Percentiles rank a stretch among this genome's conserved stretches.
Conservation (phyloP, 2,888 invertebrate species). For the Myopa testacea region DNA sequence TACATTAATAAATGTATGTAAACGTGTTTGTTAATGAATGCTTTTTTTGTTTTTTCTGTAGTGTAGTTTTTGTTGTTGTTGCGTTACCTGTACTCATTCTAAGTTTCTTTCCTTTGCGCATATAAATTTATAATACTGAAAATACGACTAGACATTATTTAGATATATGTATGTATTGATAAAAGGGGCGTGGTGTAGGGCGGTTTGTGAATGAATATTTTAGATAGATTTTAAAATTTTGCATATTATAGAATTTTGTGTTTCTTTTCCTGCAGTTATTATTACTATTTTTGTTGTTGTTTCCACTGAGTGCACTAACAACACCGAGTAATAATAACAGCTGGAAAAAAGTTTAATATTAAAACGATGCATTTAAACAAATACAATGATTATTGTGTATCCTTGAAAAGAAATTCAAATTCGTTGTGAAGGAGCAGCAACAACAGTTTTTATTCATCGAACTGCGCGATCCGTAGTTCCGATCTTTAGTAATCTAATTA, state of each 20-base stretch:
- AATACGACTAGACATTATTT: conserved; percentile 62
- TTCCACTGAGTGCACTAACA: background rate
- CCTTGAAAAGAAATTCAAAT: background rate
- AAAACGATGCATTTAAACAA: background rate
- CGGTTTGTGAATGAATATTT: no score
- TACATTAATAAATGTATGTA: conserved; percentile 43
- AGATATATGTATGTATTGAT: conserved; percentile 21
- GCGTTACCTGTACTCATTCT: conserved; percentile 39
- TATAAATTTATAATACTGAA: conserved; percentile 65
- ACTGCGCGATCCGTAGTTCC: no score
- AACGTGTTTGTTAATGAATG: conserved; percentile 36
- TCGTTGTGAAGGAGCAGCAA: conserved; percentile 6
- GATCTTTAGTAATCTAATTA: no score
- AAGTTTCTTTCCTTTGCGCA: conserved; percentile 48
- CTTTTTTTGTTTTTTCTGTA: conserved; percentile 37
- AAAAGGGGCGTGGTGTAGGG: background rate
- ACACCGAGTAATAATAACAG: background rate
- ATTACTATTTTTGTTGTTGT: background rate
- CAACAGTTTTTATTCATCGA: no score
- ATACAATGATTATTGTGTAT: background rate
- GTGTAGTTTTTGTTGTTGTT: conserved; percentile 40
- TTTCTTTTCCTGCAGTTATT: background rate
- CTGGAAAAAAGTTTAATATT: background rate
- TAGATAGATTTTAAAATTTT: background rate
- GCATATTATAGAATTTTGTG: background rate